Percentiles rank a stretch among this genome's conserved stretches.
Conservation (phyloP, 2,888 invertebrate species). For the Sympetrum striolatum region DNA sequence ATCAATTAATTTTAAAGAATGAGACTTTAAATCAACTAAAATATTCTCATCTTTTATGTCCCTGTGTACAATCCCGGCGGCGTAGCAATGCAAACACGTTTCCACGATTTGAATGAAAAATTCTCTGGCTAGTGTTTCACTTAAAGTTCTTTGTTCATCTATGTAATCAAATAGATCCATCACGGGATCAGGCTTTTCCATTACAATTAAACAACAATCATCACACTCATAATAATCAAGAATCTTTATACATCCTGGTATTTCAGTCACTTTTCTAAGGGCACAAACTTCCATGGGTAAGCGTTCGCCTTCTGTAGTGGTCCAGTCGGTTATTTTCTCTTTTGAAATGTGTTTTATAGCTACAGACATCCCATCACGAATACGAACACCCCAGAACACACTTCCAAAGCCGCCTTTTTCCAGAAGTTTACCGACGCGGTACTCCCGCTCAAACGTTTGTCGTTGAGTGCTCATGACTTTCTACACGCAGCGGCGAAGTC, state of each 20-base stretch:
- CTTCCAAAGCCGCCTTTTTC: constrained; percentile 67
- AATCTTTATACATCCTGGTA: constrained; percentile 64
- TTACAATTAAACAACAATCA: constrained; percentile 64
- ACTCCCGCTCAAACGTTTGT: constrained; percentile 53
- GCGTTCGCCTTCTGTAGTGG: constrained; percentile 60
- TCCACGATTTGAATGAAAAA: constrained; percentile 66
- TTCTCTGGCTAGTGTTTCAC: constrained; percentile 61
- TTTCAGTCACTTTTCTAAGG: constrained; percentile 60
- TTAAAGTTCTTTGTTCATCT: constrained; percentile 63
- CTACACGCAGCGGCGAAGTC: not conserved
- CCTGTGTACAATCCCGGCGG: constrained; percentile 63
- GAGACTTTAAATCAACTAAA: constrained; percentile 64
- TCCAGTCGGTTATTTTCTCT: constrained; percentile 63
- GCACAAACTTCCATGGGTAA: constrained; percentile 66
- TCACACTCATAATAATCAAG: constrained; percentile 64
- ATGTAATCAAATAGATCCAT: constrained; percentile 69
- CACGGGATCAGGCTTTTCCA: constrained; percentile 65
- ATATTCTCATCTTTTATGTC: constrained; percentile 71
- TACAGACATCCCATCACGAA: constrained; percentile 61
- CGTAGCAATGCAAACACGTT: constrained; percentile 62
- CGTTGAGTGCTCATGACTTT: constrained; percentile 12
- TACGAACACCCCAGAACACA: constrained; percentile 62
- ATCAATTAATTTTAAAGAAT: constrained; percentile 65
- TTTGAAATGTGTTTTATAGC: constrained; percentile 64
- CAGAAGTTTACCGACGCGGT: constrained; percentile 57